Base-by-base conservation (phyloP, 2,888 invertebrate genomes). In the Allophyes oxyacanthae region DNA sequence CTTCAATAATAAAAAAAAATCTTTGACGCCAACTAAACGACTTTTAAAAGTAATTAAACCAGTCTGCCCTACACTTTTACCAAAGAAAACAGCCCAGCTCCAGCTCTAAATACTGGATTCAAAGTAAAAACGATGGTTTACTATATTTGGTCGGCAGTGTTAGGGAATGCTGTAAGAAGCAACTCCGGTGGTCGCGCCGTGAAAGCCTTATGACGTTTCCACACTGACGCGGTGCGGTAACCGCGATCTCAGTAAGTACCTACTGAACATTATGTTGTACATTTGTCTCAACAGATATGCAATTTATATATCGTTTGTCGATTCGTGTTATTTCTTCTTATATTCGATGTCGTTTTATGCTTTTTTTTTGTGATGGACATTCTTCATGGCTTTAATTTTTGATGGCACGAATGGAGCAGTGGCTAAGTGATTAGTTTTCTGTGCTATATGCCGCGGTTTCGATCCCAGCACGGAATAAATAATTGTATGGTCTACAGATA, bases 71-170 rank as follows among this genome's bases (percentile, higher is more conserved):
- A 51, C 38, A 57, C 36, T 64, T 56, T 38, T 51, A 38, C 20
- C 37, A 51, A 51, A 51, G 43, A 64, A 58, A 48, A 40, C 28
- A 48, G 32, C 32, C 11, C 50, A 57, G 15, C 32, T 38, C 14
- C 7, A 32, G 33, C 25, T 46, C 38, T 48, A 52, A 52, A 58
- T 64, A 66, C 61, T 55, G 61, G 50, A 26, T 32, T 40, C 14
- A 2, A 13, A 41, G 55, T 65, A 65, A 65, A 66, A 65, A 65
- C 61, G 32, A 15, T 51, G 38, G 46, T n/a, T 48, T 44, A 15
- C 64, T 64, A 60, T 64, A 65, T 60, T 66, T 61, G 62, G 65
- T 34, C 20, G 20, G 15, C 40, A 49, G 52, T 64, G 64, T 42
- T 36, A 38, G 56, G 51, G 67, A 66, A 67, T 66, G 65, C 33